Conservation (phyloP, 2,888 invertebrate species). For the Caenorhabditis sp. region DNA sequence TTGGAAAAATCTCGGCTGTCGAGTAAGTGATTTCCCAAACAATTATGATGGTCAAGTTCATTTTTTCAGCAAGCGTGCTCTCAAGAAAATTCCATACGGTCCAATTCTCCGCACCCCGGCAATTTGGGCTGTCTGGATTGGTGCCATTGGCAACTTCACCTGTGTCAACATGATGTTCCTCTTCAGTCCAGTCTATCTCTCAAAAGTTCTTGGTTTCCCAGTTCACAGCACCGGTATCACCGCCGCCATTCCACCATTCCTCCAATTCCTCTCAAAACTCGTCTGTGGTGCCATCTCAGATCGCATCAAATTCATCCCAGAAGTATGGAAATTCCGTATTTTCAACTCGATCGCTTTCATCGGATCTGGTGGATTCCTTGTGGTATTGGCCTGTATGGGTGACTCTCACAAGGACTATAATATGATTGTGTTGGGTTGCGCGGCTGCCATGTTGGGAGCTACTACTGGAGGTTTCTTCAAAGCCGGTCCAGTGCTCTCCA, state of each 20-base stretch:
- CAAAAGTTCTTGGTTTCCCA: constrained; percentile 65
- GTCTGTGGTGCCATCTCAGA: constrained; percentile 56
- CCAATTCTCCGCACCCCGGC: constrained; percentile 62
- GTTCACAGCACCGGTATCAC: constrained; percentile 66
- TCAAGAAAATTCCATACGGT: constrained; percentile 62
- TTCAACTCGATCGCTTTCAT: constrained; percentile 69
- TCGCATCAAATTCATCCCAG: constrained; percentile 60
- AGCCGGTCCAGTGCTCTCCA: constrained; percentile 65
- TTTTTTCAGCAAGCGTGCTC: constrained; percentile 57
- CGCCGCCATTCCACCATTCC: constrained; percentile 67
- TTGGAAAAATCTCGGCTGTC: constrained; percentile 60
- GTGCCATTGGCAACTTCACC: constrained; percentile 68
- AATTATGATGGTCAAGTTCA: not conserved
- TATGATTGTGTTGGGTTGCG: constrained; percentile 50
- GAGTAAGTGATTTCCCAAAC: constrained; percentile 42
- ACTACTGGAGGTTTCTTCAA: constrained; percentile 69
- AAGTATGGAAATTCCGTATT: constrained; percentile 66
- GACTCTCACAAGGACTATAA: constrained; percentile 45
- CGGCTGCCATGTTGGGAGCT: constrained; percentile 58
- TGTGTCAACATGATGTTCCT: constrained; percentile 70
- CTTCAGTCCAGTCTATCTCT: constrained; percentile 63
- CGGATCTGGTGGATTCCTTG: constrained; percentile 58
- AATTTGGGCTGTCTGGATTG: constrained; percentile 70
- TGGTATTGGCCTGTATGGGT: constrained; percentile 60
- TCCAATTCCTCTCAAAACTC: constrained; percentile 65